Evolutionary conservation across 2,888 invertebrate genomes (phyloP).

Genomic region (Caenorhabditis doughertyi): DNA sequence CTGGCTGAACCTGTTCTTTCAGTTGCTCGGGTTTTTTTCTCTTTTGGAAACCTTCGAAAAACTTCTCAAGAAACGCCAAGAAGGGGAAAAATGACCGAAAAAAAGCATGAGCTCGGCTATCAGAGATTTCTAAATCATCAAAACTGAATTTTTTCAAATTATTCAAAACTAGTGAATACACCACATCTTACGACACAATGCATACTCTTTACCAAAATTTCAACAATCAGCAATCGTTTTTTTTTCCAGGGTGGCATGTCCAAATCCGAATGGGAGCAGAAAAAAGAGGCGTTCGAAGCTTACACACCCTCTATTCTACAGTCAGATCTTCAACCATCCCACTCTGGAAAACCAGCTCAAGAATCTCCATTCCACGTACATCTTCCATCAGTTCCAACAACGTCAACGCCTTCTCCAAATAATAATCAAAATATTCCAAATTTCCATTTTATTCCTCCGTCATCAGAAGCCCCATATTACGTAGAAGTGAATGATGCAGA

Average conservation of each 20-base stretch:
- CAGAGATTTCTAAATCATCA: too few species aligned
- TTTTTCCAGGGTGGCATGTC: slow-evolving; percentile 42
- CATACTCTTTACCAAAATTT: too few species aligned
- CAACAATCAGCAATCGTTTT: neutral
- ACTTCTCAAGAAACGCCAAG: too few species aligned
- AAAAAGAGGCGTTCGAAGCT: slow-evolving; percentile 46
- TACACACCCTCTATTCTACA: slow-evolving; percentile 33
- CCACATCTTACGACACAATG: too few species aligned
- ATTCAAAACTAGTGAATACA: too few species aligned
- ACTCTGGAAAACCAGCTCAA: neutral
- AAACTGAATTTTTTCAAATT: too few species aligned
- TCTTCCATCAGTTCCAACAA: slow-evolving; percentile 1
- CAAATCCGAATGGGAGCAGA: slow-evolving; percentile 23
- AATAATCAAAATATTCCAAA: too few species aligned
- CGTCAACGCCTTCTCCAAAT: slow-evolving; percentile 6
- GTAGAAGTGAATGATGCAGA: slow-evolving; percentile 66
- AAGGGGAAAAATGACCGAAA: too few species aligned
- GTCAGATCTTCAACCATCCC: slow-evolving; percentile 32
- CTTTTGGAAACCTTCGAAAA: too few species aligned
- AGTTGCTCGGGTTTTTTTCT: too few species aligned
- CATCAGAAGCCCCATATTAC: slow-evolving; percentile 41
- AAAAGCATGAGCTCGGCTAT: too few species aligned
- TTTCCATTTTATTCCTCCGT: slow-evolving; percentile 7
- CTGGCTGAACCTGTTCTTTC: too few species aligned
- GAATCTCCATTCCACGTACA: slow-evolving; percentile 23